Evolutionary conservation across 1,140 invertebrate genomes (phyloP).

Genomic region (Druon quercuslanigerum): DNA sequence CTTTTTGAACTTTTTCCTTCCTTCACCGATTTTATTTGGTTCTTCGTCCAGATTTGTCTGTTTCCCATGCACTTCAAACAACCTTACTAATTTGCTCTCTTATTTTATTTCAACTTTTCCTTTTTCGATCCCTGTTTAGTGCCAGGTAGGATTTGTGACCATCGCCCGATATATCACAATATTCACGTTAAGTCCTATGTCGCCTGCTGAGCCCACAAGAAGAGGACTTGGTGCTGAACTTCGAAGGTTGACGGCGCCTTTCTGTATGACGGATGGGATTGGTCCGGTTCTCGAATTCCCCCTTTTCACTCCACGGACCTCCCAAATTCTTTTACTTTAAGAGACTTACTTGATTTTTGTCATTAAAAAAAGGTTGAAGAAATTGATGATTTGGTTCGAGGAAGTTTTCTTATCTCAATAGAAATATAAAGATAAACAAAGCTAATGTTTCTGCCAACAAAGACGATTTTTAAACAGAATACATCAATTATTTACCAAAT

Average conservation of each 20-base stretch:
- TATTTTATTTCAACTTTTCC: neutral
- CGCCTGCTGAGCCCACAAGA: conserved; percentile 32
- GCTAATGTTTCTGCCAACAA: too few relatives aligned
- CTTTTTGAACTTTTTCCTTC: too few relatives aligned
- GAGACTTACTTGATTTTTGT: neutral
- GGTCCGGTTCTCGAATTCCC: neutral
- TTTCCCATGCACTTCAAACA: neutral
- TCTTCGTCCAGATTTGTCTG: neutral
- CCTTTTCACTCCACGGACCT: neutral
- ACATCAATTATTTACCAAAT: too few relatives aligned
- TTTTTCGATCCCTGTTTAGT: neutral
- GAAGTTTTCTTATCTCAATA: too few relatives aligned
- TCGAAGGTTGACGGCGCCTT: conserved; percentile 24
- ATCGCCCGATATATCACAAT: conserved; percentile 24
- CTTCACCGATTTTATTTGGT: neutral
- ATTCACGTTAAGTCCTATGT: conserved; percentile 30
- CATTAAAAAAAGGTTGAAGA: neutral
- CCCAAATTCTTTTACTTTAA: conserved; percentile 36
- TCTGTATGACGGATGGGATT: conserved; percentile 1
- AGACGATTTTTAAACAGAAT: too few relatives aligned
- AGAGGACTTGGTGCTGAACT: conserved; percentile 13
- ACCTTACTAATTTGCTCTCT: neutral
- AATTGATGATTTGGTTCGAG: too few relatives aligned
- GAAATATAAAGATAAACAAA: too few relatives aligned
- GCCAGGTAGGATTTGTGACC: conserved; percentile 19